Evolutionary conservation across 2,888 invertebrate genomes (phyloP).

Genomic region (Labia minor): DNA sequence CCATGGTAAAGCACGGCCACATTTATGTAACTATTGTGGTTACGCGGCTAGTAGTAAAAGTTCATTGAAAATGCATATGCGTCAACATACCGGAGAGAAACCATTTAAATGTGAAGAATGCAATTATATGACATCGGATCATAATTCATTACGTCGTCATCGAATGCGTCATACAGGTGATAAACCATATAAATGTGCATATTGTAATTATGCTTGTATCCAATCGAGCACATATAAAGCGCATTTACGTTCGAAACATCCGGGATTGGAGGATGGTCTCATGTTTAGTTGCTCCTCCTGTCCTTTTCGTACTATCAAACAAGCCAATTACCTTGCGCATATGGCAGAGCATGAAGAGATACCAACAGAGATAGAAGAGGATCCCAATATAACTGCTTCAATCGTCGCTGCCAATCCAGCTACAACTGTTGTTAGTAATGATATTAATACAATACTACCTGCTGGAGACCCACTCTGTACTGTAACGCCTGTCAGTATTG

Average conservation of each 20-base stretch:
- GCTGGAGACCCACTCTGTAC: neutral
- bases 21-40: constrained; percentile 54
- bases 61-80: constrained; percentile 54
- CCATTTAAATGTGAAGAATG: constrained; percentile 67
- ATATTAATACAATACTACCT: no score
- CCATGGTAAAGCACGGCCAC: constrained; percentile 56
- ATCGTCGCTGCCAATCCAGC: no score
- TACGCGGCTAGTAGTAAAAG: constrained; percentile 54
- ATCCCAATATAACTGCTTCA: neutral
- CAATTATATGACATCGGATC: constrained; percentile 61
- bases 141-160: constrained; percentile 71
- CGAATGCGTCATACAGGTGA: constrained; percentile 64
- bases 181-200: constrained; percentile 64
- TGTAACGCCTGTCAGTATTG: constrained; percentile 5
- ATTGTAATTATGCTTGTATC: constrained; percentile 69
- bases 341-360: constrained; percentile 32
- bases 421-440: no score
- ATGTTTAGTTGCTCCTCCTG: constrained; percentile 52
- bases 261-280: constrained; percentile 48
- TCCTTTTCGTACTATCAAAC: constrained; percentile 51
- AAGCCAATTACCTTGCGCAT: constrained; percentile 48
- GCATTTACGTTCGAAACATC: constrained; percentile 70
- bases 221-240: constrained; percentile 67
- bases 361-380: neutral
- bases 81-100: constrained; percentile 65